A percentile compares a stretch with the other conserved stretches of the same genome.
These are phyloP conservation scores for Cerastoderma edule DNA, from an alignment of 2,888 invertebrate genomes.

Conservation along the genomic window DNA sequence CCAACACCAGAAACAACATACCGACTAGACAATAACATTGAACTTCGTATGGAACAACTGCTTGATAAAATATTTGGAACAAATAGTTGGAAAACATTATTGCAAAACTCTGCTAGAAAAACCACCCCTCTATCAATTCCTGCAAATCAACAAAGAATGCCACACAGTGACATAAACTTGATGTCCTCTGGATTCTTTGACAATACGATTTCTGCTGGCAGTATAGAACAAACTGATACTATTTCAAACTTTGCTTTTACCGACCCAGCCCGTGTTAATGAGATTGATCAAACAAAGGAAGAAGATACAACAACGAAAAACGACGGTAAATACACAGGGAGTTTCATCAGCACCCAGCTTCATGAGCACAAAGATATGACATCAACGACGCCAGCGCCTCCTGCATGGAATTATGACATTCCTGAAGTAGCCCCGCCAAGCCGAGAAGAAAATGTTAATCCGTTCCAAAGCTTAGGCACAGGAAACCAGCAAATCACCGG, in stretches of 20 bases:
- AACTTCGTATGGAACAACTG: constrained; percentile 28
- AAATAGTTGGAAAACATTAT: constrained; percentile 25
- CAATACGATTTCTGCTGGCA: constrained; percentile 18
- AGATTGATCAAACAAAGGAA: neutral
- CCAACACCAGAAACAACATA: too few relatives aligned
- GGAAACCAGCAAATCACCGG: neutral
- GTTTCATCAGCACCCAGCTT: constrained; percentile 1
- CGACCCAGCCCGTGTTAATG: too few relatives aligned
- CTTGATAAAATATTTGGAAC: constrained; percentile 40
- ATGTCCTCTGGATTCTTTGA: constrained; percentile 14
- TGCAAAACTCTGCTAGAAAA: neutral
- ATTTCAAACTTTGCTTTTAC: too few relatives aligned
- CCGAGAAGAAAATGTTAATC: neutral
- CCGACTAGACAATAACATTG: neutral
- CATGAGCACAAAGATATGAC: neutral
- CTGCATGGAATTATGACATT: too few relatives aligned
- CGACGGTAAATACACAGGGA: constrained; percentile 3
- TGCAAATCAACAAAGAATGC: neutral
- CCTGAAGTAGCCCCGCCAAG: neutral
- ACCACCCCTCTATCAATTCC: too few relatives aligned
- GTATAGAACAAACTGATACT: neutral
- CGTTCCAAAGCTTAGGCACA: too few relatives aligned
- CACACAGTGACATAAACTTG: neutral
- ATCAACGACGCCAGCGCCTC: neutral
- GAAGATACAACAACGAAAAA: neutral